Evolutionary conservation across 2,797 vertebrate species (phyloP).

Genomic region (Eulemur coronatus): DNA sequence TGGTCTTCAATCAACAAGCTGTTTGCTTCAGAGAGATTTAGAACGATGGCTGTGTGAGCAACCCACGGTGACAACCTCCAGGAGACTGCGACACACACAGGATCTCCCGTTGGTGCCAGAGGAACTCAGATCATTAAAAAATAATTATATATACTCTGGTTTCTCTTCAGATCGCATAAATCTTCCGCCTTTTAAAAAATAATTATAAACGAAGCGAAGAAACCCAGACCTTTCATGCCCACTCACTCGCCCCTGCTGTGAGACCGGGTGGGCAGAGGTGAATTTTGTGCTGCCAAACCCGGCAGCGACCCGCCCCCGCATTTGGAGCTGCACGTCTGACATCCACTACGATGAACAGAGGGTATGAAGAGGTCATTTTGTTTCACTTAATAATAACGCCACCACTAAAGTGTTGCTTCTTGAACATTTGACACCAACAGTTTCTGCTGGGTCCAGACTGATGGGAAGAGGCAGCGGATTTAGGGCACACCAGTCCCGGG

Average conservation of each 20-base stretch:
- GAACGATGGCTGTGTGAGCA: rapidly evolving
- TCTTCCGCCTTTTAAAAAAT: background rate
- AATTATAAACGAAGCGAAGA: background rate
- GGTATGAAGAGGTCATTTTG: background rate
- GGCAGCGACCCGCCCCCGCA: rapidly evolving
- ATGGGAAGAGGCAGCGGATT: rapidly evolving
- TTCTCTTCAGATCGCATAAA: too few species aligned
- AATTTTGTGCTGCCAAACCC: background rate
- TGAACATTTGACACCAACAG: background rate
- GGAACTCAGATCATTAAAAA: background rate
- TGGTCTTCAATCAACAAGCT: background rate
- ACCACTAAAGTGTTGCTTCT: background rate
- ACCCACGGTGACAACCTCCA: rapidly evolving
- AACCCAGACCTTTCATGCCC: rapidly evolving
- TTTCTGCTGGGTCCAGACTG: background rate
- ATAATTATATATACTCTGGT: too few species aligned
- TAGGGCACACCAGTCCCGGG: rapidly evolving
- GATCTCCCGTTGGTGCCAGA: rapidly evolving
- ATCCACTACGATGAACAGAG: background rate
- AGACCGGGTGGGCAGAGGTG: background rate
- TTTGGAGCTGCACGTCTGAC: rapidly evolving
- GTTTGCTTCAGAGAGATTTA: background rate
- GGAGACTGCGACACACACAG: rapidly evolving
- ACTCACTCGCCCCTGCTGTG: rapidly evolving
- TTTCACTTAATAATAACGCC: background rate